A percentile compares a stretch with the other conserved stretches of the same genome.
Conservation (phyloP, 2,797 vertebrate genomes). For the Bufotes viridis region DNA sequence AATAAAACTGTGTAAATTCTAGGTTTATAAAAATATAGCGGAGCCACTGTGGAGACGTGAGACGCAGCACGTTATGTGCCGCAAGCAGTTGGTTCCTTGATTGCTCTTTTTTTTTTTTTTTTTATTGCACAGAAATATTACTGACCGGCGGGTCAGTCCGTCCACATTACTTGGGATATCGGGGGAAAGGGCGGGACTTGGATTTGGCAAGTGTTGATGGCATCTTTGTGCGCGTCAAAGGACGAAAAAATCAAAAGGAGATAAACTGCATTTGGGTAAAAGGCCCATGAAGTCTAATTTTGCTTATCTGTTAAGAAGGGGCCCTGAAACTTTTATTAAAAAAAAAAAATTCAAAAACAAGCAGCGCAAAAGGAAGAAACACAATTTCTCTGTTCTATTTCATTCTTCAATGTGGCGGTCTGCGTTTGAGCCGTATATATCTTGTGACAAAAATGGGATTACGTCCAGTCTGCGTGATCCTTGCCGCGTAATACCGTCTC, state of each 20-base stretch:
- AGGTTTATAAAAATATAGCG: slow-evolving; percentile 83
- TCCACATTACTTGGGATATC: slow-evolving; percentile 70
- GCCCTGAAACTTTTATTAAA: too few relatives aligned
- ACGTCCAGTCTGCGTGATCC: too few relatives aligned
- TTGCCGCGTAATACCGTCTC: too few relatives aligned
- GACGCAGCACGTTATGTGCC: slow-evolving; percentile 72
- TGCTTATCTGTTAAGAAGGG: background rate
- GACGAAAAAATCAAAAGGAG: background rate
- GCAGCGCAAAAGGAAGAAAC: too few relatives aligned
- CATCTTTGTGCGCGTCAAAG: slow-evolving; percentile 64
- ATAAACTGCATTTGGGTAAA: background rate
- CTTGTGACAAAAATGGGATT: too few relatives aligned
- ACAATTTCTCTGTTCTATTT: too few relatives aligned
- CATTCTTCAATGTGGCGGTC: too few relatives aligned
- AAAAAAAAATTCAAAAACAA: too few relatives aligned
- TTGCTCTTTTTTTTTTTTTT: slow-evolving; percentile 54
- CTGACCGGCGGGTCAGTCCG: slow-evolving; percentile 58
- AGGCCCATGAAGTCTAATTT: background rate
- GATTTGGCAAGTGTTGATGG: slow-evolving; percentile 71
- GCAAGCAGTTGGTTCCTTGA: slow-evolving; percentile 71
- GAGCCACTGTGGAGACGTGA: slow-evolving; percentile 73
- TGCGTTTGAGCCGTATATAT: too few relatives aligned
- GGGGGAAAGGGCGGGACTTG: slow-evolving; percentile 68
- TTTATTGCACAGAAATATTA: slow-evolving; percentile 56
- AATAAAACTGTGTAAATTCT: slow-evolving; percentile 68